A percentile compares a stretch with the other conserved stretches of the same genome.
Conservation (phyloP, 35 echinoderm and acorn worm species). For the Heliocidaris erythrogramma region DNA sequence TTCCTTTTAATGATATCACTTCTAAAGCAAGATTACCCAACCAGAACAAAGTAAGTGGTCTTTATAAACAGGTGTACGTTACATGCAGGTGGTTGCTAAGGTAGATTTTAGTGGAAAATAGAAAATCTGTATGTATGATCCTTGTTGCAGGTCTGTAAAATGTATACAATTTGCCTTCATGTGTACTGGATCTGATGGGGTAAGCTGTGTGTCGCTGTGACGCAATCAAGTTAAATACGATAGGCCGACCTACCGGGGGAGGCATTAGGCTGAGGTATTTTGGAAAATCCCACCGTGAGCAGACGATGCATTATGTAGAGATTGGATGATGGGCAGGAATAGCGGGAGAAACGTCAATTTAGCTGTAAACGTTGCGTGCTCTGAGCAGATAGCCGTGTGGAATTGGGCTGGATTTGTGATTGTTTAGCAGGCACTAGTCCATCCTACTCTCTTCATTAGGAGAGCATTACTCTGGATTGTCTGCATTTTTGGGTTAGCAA, state of each 20-base stretch:
- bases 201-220: background rate
- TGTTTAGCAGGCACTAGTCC: background rate
- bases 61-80: background rate
- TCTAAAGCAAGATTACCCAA: too few species aligned
- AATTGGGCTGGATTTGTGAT: background rate
- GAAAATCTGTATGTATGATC: background rate
- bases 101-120: too few species aligned
- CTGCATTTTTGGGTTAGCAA: background rate
- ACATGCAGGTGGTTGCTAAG: background rate
- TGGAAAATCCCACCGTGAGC: background rate
- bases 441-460: background rate
- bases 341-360: background rate
- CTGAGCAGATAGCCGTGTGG: background rate
- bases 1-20: too few species aligned
- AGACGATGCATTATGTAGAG: slow-evolving; percentile 1
- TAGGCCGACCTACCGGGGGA: background rate
- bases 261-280: background rate
- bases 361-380: background rate
- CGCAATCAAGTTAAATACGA: background rate
- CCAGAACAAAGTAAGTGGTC: too few species aligned
- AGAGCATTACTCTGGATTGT: background rate
- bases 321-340: background rate
- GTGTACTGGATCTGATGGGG: background rate
- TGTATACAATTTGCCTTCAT: background rate
- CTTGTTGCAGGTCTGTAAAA: background rate